A percentile compares a stretch with the other conserved stretches of the same genome.
These are phyloP conservation scores for Phoebastria nigripes DNA, from an alignment of 2,797 vertebrate genomes.

Conservation along the genomic window DNA sequence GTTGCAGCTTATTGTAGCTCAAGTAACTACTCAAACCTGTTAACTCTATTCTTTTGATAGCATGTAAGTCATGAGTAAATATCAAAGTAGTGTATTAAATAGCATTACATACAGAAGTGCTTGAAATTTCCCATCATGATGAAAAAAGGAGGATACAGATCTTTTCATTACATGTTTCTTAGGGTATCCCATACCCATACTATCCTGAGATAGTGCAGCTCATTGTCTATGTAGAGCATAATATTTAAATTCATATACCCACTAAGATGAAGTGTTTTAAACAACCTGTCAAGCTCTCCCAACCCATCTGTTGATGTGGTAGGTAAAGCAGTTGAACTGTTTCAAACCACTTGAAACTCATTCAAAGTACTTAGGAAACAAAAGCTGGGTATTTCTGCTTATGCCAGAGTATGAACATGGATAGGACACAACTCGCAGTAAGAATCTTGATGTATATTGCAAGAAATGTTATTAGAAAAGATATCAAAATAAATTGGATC, in stretches of 20 bases:
- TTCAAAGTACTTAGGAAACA: neutral
- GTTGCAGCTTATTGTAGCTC: neutral
- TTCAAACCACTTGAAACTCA: neutral
- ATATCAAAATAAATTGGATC: neutral
- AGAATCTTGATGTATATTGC: neutral
- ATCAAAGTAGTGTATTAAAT: neutral
- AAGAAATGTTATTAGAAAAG: neutral
- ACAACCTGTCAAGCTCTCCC: neutral
- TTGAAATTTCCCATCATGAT: neutral
- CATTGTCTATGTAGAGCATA: neutral
- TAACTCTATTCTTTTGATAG: neutral
- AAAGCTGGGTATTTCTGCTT: neutral
- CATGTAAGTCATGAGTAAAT: neutral
- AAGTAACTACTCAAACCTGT: neutral
- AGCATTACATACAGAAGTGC: neutral
- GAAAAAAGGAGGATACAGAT: neutral
- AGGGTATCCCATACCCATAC: neutral
- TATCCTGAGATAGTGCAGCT: neutral
- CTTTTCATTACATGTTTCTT: neutral
- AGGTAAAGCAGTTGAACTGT: neutral
- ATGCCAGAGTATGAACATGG: neutral
- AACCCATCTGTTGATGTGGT: neutral
- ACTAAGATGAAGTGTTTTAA: neutral
- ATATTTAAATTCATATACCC: neutral
- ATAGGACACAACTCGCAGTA: neutral